Base-by-base conservation (phyloP, 1,140 invertebrate genomes). In the Phocides pigmalion region DNA sequence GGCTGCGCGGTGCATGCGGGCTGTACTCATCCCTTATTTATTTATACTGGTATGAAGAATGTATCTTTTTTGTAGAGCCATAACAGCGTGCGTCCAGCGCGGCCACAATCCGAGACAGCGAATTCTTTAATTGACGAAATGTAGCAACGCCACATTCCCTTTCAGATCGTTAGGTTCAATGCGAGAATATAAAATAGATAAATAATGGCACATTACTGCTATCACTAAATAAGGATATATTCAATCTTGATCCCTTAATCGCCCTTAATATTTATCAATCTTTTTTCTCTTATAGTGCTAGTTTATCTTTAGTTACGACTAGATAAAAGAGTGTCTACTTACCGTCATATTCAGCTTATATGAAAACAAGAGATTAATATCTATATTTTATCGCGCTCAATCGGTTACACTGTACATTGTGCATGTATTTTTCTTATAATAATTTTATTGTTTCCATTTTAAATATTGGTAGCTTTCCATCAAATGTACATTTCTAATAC, bases 21-120 rank as follows among this genome's bases (percentile, higher is more conserved):
- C 66, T 72, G 74, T 81, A 85, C 82, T 89, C 85, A 89, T 90
- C 85, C 81, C 83, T 89, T 89, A 87, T 89, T 90, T 90, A 89
- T 89, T 90, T 89, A 84, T 87, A 82, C 84, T 76, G 83, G 82
- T 88, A 85, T 83, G 79, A 90, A 71, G 84, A 85, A 88, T 89
- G 76, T 73, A 63, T 62, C 50, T 63, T 89, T 89, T 88, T 89
- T 89, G 77, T 79, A 49, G 51, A 37, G 58, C 79, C 69, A 80
- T 82, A 83, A 84, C 80, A 84, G 79, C 75, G 72, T 74, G 80
- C 74, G 72, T 76, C 68, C 76, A 74, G 58, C 64, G 64, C 72
- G 53, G 58, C 62, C 68, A 77, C 84, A 81, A 77, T 84, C 73
- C 77, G 66, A 82, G 72, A 68, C 79, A 73, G 70, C 75, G 79